phyloP scores from a whole-genome alignment of 35 echinoderm and acorn worm species.

The Heliocidaris erythrogramma region DNA sequence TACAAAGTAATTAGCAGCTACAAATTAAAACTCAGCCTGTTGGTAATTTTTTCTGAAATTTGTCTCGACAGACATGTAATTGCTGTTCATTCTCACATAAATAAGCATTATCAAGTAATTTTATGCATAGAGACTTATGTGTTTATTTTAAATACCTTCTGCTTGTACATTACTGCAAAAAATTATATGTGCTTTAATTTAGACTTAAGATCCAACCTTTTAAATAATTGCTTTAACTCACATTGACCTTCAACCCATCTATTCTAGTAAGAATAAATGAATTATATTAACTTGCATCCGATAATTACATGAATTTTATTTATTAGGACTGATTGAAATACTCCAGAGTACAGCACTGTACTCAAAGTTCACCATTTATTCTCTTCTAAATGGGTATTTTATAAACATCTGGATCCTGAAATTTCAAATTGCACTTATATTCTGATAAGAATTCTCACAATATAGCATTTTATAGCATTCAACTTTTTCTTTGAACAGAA shows the following conservation, averaged over 20 bases:
- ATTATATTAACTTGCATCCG: background rate
- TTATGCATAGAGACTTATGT: background rate
- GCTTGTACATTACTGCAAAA: background rate
- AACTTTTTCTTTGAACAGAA: background rate
- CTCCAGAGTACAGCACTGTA: no score
- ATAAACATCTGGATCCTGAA: background rate
- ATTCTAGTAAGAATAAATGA: background rate
- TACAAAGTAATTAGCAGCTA: background rate
- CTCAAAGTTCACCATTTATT: no score
- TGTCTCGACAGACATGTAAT: background rate
- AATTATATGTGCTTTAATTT: background rate
- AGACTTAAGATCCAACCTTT: background rate
- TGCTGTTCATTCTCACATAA: no score
- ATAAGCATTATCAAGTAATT: no score
- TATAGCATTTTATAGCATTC: background rate
- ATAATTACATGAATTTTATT: background rate
- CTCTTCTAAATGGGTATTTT: no score
- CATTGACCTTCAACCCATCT: background rate
- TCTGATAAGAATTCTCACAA: background rate
- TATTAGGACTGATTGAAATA: background rate
- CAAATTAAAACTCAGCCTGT: background rate
- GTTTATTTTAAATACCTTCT: background rate
- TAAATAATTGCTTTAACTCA: background rate
- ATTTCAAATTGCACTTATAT: background rate
- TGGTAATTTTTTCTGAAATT: background rate